Evolutionary conservation across 2,888 invertebrate genomes (phyloP).

Genomic region (Steinernema carpocapsae): DNA sequence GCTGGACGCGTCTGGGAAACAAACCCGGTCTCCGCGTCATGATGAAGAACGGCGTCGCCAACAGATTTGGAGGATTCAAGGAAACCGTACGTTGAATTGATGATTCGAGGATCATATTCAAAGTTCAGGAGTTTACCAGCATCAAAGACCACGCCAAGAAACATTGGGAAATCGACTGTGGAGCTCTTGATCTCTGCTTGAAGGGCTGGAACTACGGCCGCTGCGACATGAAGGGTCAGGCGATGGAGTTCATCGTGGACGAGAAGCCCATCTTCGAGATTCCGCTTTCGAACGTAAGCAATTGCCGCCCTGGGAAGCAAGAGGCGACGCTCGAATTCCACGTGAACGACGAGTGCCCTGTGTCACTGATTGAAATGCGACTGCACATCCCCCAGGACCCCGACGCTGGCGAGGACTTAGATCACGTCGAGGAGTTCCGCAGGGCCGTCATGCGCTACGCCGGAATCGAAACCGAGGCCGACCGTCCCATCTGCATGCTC

Average conservation of each 20-base stretch:
- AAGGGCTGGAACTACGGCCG: conserved; percentile 99
- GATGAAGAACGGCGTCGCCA: conserved; percentile 84
- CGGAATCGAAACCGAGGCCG: conserved; percentile 86
- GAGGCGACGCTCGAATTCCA: conserved; percentile 93
- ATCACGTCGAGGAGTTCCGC: conserved; percentile 95
- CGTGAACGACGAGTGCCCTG: conserved; percentile 91
- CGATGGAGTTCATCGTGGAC: conserved; percentile 63
- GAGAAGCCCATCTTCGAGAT: conserved; percentile 82
- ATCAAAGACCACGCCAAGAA: conserved; percentile 85
- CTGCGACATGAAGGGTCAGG: conserved; percentile 81
- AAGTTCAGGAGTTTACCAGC: conserved; percentile 83
- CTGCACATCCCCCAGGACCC: conserved; percentile 92
- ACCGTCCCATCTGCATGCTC: conserved; percentile 95
- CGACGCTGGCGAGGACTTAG: conserved; percentile 77
- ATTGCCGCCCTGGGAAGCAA: conserved; percentile 84
- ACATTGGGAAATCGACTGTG: conserved; percentile 81
- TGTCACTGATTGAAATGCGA: conserved; percentile 94
- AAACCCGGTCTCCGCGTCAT: conserved; percentile 88
- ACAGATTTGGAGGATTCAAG: conserved; percentile 91
- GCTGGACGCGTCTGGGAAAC: conserved; percentile 89
- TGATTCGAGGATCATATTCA: not conserved
- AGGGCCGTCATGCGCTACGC: conserved; percentile 95
- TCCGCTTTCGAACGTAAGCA: conserved; percentile 91
- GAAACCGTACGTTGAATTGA: conserved; percentile 70
- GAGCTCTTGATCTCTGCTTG: conserved; percentile 87